Percentiles rank a stretch among this genome's conserved stretches.
Conservation (phyloP, 2,888 invertebrate species). For the Pherbina coryleti region DNA sequence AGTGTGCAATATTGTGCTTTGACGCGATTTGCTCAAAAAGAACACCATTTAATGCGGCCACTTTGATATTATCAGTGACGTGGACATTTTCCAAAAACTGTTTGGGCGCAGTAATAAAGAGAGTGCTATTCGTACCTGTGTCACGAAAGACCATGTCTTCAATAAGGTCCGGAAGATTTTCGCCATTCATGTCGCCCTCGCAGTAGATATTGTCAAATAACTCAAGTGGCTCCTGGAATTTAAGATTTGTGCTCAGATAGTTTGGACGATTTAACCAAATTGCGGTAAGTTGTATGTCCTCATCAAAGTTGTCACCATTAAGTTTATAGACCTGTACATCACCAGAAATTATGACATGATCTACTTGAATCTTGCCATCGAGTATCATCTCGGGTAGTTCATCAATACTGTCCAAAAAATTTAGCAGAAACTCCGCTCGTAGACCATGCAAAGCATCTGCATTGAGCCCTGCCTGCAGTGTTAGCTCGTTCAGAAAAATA, state of each 20-base stretch:
- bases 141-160: constrained; percentile 67
- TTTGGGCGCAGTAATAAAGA: constrained; percentile 55
- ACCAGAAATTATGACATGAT: constrained; percentile 65
- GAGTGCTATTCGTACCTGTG: constrained; percentile 55
- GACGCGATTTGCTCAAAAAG: constrained; percentile 67
- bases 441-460: constrained; percentile 67
- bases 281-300: constrained; percentile 63
- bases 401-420: constrained; percentile 58
- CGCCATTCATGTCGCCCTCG: constrained; percentile 63
- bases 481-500: constrained; percentile 61
- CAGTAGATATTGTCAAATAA: constrained; percentile 57
- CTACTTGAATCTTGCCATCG: constrained; percentile 68
- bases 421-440: constrained; percentile 58
- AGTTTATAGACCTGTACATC: constrained; percentile 55
- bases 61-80: constrained; percentile 60
- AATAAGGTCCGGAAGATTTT: constrained; percentile 64
- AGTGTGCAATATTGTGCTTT: constrained; percentile 52
- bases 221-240: constrained; percentile 57
- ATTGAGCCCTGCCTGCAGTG: constrained; percentile 57
- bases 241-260: constrained; percentile 57
- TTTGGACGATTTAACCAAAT: constrained; percentile 69
- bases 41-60: constrained; percentile 67
- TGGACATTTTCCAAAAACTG: constrained; percentile 55
- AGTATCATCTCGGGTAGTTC: constrained; percentile 63
- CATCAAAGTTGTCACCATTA: constrained; percentile 57